phyloP scores from a whole-genome alignment of 35 echinoderm and acorn worm genomes.

The Heliocidaris tuberculata region DNA sequence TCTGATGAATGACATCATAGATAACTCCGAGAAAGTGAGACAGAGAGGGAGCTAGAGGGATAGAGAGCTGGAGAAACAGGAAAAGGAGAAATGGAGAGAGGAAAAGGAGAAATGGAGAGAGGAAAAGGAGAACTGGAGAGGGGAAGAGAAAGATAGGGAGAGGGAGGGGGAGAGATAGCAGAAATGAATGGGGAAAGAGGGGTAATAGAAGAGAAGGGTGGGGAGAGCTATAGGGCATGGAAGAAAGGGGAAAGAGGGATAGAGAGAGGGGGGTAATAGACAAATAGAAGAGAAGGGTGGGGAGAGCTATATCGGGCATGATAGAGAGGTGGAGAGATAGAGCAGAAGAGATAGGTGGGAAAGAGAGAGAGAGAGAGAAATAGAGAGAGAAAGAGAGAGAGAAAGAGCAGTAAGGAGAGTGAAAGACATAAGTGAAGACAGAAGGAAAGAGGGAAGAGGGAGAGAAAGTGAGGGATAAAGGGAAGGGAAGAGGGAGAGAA shows the following conservation, averaged over 20 bases:
- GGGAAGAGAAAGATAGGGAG: background rate
- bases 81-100: background rate
- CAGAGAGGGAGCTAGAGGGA: background rate
- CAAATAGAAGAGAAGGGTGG: background rate
- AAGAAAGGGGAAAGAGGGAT: background rate
- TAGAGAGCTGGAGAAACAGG: background rate
- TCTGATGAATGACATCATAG: background rate
- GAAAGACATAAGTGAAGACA: background rate
- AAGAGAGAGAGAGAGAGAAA: conserved; percentile 8
- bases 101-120: background rate
- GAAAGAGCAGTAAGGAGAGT: background rate
- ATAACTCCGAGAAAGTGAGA: background rate
- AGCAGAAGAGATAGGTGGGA: background rate
- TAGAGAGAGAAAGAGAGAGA: background rate
- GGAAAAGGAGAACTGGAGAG: background rate
- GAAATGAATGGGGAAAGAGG: background rate
- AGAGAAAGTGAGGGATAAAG: background rate
- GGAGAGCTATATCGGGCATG: too few relatives aligned
- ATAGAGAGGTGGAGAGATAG: background rate
- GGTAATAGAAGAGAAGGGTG: background rate
- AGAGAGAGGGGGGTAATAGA: background rate
- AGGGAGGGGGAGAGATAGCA: background rate
- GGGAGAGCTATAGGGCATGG: background rate
- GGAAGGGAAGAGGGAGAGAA: background rate
- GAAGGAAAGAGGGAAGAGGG: background rate